Evolutionary conservation across 2,888 invertebrate genomes (phyloP), one percentile per base, ranked within the genome.

Genomic region (Hipparchia semele): DNA sequence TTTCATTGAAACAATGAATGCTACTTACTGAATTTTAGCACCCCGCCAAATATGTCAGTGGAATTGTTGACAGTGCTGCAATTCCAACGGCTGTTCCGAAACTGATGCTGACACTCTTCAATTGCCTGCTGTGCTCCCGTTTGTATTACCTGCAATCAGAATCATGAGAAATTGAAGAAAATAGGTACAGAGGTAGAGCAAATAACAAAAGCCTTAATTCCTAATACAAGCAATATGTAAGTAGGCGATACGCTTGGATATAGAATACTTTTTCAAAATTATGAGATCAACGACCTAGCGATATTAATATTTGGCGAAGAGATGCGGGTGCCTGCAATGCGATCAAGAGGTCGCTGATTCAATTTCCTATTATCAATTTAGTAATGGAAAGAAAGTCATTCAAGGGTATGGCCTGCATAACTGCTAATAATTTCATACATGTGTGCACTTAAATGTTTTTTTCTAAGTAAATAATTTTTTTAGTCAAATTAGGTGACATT

Each of bases 61-160:
- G 96, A 96, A 87, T 97, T 96, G 71, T 96, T 95, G 49, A 95
- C 95, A 7, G 97, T 96, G 73, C 97, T 96, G 90, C 98, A 98
- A 89, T 98, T 98, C 98, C 98, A 98, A 83, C 98, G 95, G 82
- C 97, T 96, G 86, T 96, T 96, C 75, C 96, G 94, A 87, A 98
- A 98, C 92, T 98, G 98, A 84, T 96, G 95, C 91, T 98, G 98
- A 86, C 98, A 98, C 88, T 98, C 98, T 80, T 97, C 97, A 73
- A 98, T 96, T 4, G 97, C 98, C 87, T 98, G 95, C 86, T 95
- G 95, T 8, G 98, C 98, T 13, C 98, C 98, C 33, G 95, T 95
- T 75, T 96, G 96, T 72, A 98, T 94, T 70, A 97, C 96, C 97
- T 97, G 94, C 10, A 94, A 60, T 60, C 33, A 60, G 59, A 39